A percentile compares a stretch with the other conserved stretches of the same genome.
Evolutionary conservation across 53 echinoderm and acorn worm species (phyloP).

Genomic region (Glandiceps talaboti): DNA sequence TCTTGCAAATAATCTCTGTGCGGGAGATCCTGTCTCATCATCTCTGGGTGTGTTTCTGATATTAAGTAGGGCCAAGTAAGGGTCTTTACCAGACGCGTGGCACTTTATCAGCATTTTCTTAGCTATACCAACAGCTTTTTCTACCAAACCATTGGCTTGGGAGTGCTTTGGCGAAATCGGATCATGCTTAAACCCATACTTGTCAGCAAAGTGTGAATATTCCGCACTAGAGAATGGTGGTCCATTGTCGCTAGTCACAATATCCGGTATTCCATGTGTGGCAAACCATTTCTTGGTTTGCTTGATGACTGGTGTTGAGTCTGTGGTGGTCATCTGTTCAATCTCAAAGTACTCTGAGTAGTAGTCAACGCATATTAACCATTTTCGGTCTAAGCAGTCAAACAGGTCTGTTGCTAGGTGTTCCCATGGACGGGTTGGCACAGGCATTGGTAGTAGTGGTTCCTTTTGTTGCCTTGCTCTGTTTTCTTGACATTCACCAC

Average conservation of each 20-base stretch:
- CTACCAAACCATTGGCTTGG: constrained; percentile 3
- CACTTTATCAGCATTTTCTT: neutral
- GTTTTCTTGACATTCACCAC: constrained; percentile 24
- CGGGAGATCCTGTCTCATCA: constrained; percentile 1
- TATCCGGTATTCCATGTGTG: constrained; percentile 26
- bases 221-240: constrained; percentile 27
- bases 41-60: constrained; percentile 11
- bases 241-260: constrained; percentile 28
- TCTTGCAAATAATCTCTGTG: constrained; percentile 4
- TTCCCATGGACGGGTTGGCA: constrained; percentile 23
- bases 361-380: constrained; percentile 38
- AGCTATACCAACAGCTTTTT: neutral
- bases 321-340: constrained; percentile 3
- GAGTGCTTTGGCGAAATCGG: neutral
- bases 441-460: constrained; percentile 20
- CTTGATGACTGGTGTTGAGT: constrained; percentile 13
- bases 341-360: constrained; percentile 1
- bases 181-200: neutral
- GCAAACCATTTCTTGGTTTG: constrained; percentile 30
- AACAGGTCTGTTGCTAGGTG: constrained; percentile 29
- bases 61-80: constrained; percentile 7
- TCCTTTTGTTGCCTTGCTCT: constrained; percentile 26
- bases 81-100: neutral
- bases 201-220: constrained; percentile 19
- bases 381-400: constrained; percentile 13